Evolutionary conservation across 2,113 vertebrate genomes (phyloP), one percentile per base, ranked within the genome.

Genomic region (Oplegnathus fasciatus): DNA sequence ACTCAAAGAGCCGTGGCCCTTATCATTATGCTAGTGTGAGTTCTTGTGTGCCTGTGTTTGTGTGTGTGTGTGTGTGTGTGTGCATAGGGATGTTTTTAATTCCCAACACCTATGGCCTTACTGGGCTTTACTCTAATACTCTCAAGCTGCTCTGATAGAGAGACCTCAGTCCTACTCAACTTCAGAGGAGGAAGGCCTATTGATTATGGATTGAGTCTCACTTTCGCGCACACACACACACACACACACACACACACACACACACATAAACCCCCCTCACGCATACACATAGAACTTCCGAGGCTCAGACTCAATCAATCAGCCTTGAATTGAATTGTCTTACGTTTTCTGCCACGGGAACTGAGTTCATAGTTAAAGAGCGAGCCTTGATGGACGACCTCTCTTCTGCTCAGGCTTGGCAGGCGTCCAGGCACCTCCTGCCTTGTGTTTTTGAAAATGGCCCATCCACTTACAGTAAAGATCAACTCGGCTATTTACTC

Each of bases 281-380:
- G 10, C 75, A 72, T 37, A 90, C 50, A 70, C 68, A 6, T 58
- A 79, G 24, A 70, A 84, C 78, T 86, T 89, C 86, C 88, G 86
- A 83, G 75, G 28, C 82, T 79, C 78, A 26, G 74, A 90, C 85
- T 92, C 90, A 83, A 82, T 92, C 93, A 89, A 87, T 93, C 90
- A 82, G 83, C 73, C 83, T 78, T 85, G 77, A 89, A 93, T 82
- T 92, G 86, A 88, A 83, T 78, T 75, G 89, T 91, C 90, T 82
- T 84, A 34, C 67, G 55, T 78, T 84, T 84, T 84, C 67, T 73
- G 85, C 85, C 83, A 78, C 40, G 44, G 83, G 67, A 79, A 76
- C 84, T 73, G 86, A 92, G 87, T 92, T 89, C 91, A 92, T 82
- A 82, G 91, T 91, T 93, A 88, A 88, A 86, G 88, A 86, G 73